Base-by-base conservation (phyloP, 2,888 invertebrate genomes). In the Tribolium freemani region DNA sequence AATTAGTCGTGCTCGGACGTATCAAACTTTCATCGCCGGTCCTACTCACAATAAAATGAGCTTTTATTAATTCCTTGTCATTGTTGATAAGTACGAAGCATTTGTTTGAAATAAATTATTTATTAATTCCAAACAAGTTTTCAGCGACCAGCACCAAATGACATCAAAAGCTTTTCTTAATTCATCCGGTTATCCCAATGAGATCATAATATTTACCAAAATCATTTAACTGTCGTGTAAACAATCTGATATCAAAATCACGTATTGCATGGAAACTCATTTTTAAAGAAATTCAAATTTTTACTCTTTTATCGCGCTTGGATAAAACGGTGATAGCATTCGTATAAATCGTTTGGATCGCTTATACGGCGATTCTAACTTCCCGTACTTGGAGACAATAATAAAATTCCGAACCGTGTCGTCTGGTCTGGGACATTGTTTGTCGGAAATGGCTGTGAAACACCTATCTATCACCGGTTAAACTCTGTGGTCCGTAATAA, bases 171-270 rank as follows among this genome's bases (percentile, higher is more conserved):
- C 48, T 70, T 63, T 56, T 64, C 63, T 70, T 56, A 70, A 70
- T 31, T 70, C 70, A 63, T 70, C 64, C 45, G 70, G 70, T 70
- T 70, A 70, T 70, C 64, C 70, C 70, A 70, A 64, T 70, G 63
- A 70, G 70, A 70, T 70, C 70, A 70, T 70, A 70, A 70, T 70
- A 70, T 70, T 70, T 70, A 70, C 70, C 45, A 70, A 70, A 70
- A 70, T 70, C 70, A 70, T 70, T 70, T 70, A 63, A 61, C 69
- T 64, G 70, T 53, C 70, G 21, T 70, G 70, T 70, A 70, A 70
- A 70, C 70, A 63, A 70, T 13, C 31, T 70, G 70, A 70, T 70
- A 70, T n/a, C 53, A 56, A 63, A 69, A 61, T 69, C 54, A 30
- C 56, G 46, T 48, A 54, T 38, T 11, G 46, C 21, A 69, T 46